These are phyloP conservation scores for Sphaeramia orbicularis DNA, from an alignment of 2,797 vertebrate species.

Conservation along the genomic window DNA sequence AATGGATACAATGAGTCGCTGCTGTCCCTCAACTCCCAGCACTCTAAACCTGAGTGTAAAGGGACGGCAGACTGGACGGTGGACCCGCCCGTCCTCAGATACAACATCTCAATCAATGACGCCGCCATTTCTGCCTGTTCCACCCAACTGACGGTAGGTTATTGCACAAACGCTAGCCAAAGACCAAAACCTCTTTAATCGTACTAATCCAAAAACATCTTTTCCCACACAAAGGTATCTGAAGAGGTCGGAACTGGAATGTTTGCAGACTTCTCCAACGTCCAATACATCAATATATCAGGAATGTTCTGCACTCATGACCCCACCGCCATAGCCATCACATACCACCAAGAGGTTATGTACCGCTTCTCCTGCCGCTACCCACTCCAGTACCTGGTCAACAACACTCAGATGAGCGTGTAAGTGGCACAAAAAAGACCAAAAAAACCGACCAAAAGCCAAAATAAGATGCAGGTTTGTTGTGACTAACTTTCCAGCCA, in stretches of 20 bases:
- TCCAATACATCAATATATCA: conserved; percentile 80
- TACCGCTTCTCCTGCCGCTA: conserved; percentile 83
- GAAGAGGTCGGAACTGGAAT: conserved; percentile 69
- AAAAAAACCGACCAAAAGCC: too few species aligned
- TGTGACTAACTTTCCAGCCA: too few species aligned
- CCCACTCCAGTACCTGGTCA: conserved; percentile 83
- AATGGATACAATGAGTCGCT: conserved; percentile 81
- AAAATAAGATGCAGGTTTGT: too few species aligned
- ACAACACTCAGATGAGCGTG: conserved; percentile 80
- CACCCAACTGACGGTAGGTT: conserved; percentile 70
- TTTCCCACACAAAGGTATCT: conserved; percentile 54
- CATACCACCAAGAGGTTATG: conserved; percentile 77
- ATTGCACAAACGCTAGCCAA: neutral
- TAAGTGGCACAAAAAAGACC: conserved; percentile 55
- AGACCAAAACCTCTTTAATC: neutral
- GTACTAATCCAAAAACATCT: neutral
- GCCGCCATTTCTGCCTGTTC: conserved; percentile 61
- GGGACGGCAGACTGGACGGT: conserved; percentile 71
- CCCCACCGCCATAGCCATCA: conserved; percentile 61
- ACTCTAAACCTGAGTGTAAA: conserved; percentile 66
- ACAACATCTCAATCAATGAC: conserved; percentile 78
- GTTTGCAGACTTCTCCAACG: conserved; percentile 77
- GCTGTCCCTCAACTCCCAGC: conserved; percentile 74
- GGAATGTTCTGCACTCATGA: conserved; percentile 72
- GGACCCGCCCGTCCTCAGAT: conserved; percentile 75